Conservation (phyloP, 2,113 vertebrate species). For the Morone chrysops region DNA sequence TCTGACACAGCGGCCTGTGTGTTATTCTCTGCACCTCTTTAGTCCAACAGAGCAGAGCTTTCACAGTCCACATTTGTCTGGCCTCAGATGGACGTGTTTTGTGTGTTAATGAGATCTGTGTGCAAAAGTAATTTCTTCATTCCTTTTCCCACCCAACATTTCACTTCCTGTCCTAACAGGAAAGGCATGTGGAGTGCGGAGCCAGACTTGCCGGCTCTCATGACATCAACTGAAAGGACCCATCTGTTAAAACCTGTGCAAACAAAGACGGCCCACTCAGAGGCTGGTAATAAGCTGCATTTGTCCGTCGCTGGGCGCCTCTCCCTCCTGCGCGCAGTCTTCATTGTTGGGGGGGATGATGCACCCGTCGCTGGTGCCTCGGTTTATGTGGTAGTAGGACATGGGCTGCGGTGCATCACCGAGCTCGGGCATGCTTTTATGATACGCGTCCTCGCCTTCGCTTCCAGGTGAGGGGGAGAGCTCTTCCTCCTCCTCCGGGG, state of each 20-base stretch:
- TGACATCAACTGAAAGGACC: constrained; percentile 59
- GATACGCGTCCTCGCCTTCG: constrained; percentile 93
- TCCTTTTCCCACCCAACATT: constrained; percentile 61
- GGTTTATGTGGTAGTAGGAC: constrained; percentile 98
- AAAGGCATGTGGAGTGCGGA: constrained; percentile 62
- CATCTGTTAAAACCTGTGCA: constrained; percentile 70
- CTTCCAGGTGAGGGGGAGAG: constrained; percentile 87
- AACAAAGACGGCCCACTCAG: constrained; percentile 82
- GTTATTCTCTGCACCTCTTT: constrained; percentile 72
- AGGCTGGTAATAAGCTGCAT: constrained; percentile 99
- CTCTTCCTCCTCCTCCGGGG: constrained; percentile 88
- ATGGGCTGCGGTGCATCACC: constrained; percentile 92
- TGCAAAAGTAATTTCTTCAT: constrained; percentile 76
- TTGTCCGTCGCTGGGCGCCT: constrained; percentile 92
- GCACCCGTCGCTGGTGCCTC: constrained; percentile 94
- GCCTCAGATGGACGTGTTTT: constrained; percentile 83
- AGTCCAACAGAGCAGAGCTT: constrained; percentile 69
- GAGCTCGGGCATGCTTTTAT: constrained; percentile 97
- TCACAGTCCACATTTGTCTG: constrained; percentile 92
- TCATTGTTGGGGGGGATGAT: constrained; percentile 91
- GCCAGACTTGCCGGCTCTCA: constrained; percentile 57
- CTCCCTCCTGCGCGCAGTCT: constrained; percentile 90
- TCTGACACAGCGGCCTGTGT: constrained; percentile 79
- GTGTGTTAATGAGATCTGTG: constrained; percentile 75
- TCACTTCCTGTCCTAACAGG: constrained; percentile 72